Evolutionary conservation across 2,888 invertebrate genomes (phyloP), one percentile per base, ranked within the genome.

Genomic region (Ferrisia virgata): DNA sequence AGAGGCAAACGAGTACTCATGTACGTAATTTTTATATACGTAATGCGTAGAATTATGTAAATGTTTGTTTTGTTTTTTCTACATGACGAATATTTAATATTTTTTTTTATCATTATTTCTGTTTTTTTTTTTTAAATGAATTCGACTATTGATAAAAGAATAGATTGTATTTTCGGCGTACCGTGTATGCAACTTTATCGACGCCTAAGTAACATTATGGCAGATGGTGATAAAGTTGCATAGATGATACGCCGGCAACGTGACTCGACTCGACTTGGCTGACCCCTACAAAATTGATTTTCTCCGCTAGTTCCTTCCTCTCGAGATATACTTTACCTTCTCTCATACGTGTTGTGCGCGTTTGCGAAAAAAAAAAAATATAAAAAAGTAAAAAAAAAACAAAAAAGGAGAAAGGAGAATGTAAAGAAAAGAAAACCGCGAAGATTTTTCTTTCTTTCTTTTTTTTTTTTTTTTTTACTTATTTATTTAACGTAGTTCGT

Each of bases 121-220:
- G 15, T 6, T 2, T 1, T n/a, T 69, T 31, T 69, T 69, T 69
- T 18, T 3, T 25, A 28, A 64, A 25, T 13, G 25, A 15, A 47
- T 47, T 22, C 22, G 53, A 53, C 53, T 25, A 64, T 64, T 64
- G 64, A 28, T 31, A 15, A 22, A 53, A 11, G 1, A n/a, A n/a
- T n/a, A n/a, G n/a, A n/a, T n/a, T n/a, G 72, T 76, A 76, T 76
- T 76, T 76, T 76, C 72, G 72, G 72, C 72, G 72, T 22, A 18
- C 33, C 33, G 36, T n/a, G 33, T 76, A 76, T 76, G 72, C 72
- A 76, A 76, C 72, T 76, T 76, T 36, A 76, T 76, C 72, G 36
- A 76, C 72, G 36, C 36, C 36, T n/a, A 76, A n/a, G 72, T 36
- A 36, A 33, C 33, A 18, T 76, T 5, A n/a, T 28, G 36, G 2